A percentile compares a stretch with the other conserved stretches of the same genome.
phyloP scores from a whole-genome alignment of 2,797 vertebrate species.

The Alouatta caraya region DNA sequence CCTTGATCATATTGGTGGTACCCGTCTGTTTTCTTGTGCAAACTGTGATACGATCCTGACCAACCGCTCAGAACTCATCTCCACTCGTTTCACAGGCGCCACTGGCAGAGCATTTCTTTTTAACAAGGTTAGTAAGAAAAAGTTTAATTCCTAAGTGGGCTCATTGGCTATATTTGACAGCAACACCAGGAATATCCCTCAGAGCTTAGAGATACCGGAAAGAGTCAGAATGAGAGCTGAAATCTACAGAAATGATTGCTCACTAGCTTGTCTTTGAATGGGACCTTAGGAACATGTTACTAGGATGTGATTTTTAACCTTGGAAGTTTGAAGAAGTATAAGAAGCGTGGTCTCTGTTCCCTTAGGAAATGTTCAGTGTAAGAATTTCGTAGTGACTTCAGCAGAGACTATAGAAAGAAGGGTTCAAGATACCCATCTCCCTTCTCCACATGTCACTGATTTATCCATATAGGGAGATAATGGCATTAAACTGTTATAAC shows the following conservation, averaged over 20 bases:
- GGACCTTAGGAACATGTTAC: background rate
- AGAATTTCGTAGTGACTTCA: background rate
- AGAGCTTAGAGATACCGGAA: background rate
- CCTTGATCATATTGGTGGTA: constrained; percentile 98
- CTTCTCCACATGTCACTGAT: background rate
- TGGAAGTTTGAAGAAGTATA: background rate
- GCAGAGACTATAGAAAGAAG: background rate
- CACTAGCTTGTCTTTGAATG: background rate
- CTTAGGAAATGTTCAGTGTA: background rate
- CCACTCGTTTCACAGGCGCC: constrained; percentile 97
- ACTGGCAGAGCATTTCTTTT: constrained; percentile 98
- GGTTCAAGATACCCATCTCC: background rate
- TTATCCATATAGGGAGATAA: background rate
- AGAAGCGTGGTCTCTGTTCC: background rate
- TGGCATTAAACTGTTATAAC: background rate
- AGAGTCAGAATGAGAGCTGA: background rate
- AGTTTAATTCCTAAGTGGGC: background rate
- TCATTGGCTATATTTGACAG: background rate
- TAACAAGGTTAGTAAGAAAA: constrained; percentile 91
- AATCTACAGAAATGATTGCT: background rate
- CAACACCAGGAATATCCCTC: background rate
- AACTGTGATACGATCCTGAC: constrained; percentile 99
- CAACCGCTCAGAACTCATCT: constrained; percentile 97
- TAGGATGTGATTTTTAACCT: constrained; percentile 19
- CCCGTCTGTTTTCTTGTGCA: constrained; percentile 97